These are phyloP conservation scores for Aleiodes sp. DNA, from an alignment of 1,140 invertebrate genomes.

Conservation along the genomic window DNA sequence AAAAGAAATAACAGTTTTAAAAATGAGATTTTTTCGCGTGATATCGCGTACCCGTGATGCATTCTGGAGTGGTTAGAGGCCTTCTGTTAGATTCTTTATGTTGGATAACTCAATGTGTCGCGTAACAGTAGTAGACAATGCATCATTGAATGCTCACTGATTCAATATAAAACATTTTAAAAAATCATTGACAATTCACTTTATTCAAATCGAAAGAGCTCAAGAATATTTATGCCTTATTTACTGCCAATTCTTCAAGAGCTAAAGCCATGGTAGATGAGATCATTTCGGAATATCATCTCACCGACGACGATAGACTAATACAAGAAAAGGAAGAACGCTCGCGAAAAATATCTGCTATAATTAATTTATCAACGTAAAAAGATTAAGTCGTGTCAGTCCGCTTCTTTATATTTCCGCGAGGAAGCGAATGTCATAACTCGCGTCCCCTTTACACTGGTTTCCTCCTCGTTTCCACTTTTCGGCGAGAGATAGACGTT, in stretches of 20 bases:
- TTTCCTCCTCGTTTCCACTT: slow-evolving; percentile 26
- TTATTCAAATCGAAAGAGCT: not conserved
- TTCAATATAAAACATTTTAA: not conserved
- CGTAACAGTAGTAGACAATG: not conserved
- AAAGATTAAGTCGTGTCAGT: slow-evolving; percentile 65
- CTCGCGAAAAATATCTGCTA: slow-evolving; percentile 55
- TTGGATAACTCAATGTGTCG: slow-evolving; percentile 36
- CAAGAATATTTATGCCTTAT: slow-evolving; percentile 43
- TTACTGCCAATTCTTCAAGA: slow-evolving; percentile 57
- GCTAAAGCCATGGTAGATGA: slow-evolving; percentile 60
- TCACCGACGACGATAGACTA: slow-evolving; percentile 3
- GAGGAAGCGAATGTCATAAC: slow-evolving; percentile 41
- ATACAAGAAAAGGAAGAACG: not conserved
- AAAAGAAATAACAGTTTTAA: slow-evolving; percentile 34
- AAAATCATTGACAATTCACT: not conserved
- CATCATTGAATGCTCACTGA: not conserved
- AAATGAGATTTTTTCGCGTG: slow-evolving; percentile 49
- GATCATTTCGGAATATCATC: slow-evolving; percentile 59
- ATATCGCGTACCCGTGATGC: slow-evolving; percentile 41
- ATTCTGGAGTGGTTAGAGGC: slow-evolving; percentile 9
- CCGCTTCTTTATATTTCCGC: slow-evolving; percentile 67
- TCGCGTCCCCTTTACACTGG: not conserved
- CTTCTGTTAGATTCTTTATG: slow-evolving; percentile 28
- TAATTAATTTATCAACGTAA: slow-evolving; percentile 66
- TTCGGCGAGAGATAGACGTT: slow-evolving; percentile 10